Conservation (phyloP, 2,888 invertebrate species). For the Apantesis nais region DNA sequence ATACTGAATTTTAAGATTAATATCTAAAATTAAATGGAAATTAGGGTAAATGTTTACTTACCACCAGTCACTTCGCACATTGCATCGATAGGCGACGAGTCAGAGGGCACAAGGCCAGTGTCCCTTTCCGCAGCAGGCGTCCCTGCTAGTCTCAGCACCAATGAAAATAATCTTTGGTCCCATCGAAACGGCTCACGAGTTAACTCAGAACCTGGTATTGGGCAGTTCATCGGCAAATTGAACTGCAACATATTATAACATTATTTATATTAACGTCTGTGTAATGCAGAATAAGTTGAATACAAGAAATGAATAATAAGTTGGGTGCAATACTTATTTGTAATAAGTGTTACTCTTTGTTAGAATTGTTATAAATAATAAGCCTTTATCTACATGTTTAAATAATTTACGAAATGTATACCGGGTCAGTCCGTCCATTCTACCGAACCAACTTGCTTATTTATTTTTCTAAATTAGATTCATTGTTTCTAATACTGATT, state of each 20-base stretch:
- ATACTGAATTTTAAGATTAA: no score
- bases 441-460: background rate
- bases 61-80: conserved; percentile 99
- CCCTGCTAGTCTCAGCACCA: conserved; percentile 96
- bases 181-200: conserved; percentile 99
- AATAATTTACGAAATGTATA: background rate
- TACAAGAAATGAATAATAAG: no score
- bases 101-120: conserved; percentile 95
- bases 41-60: conserved; percentile 58
- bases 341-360: background rate
- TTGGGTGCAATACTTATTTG: background rate
- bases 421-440: background rate
- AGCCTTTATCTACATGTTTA: background rate
- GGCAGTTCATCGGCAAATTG: conserved; percentile 96
- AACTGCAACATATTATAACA: conserved; percentile 82
- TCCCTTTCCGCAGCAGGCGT: conserved; percentile 95
- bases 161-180: conserved; percentile 98
- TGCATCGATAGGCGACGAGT: conserved; percentile 97
- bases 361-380: background rate
- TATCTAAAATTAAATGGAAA: background rate
- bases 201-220: conserved; percentile 97
- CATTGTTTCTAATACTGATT: background rate
- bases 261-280: background rate
- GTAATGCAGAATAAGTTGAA: no score
- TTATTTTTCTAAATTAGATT: background rate